Base-by-base conservation (phyloP, 2,888 invertebrate species). In the Phlogophora meticulosa region DNA sequence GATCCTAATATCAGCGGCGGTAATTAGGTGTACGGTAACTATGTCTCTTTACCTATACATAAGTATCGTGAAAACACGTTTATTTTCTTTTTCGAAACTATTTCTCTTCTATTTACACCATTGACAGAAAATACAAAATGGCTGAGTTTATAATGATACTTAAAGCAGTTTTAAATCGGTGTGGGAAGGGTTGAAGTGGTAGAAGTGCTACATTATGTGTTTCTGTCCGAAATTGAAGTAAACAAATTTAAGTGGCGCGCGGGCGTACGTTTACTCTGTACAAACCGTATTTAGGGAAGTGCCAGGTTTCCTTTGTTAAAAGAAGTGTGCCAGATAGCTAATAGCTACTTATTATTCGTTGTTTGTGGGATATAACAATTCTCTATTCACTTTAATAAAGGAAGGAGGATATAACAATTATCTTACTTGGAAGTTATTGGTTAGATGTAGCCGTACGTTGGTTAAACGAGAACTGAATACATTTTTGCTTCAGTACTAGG, bases 151-250 rank as follows among this genome's bases (percentile, higher is more conserved):
- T 57, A 15, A 20, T 34, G 32, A 17, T 36, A 45, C 34, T 20
- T 10, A n/a, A 17, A 64, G 32, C 60, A 48, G 36, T 49, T 58
- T 45, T 34, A 65, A 61, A 64, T 61, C 45, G 70, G 22, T 53
- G 45, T 61, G 57, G 28, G 20, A 46, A 48, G n/a, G 17, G 63
- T 52, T n/a, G 28, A 46, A 38, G 13, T 7, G 17, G 24, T 36
- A 36, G 5, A 65, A 43, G 13, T 45, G 45, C 36, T 20, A 43
- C 24, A 60, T 72, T 45, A 38, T 45, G 60, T 67, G 66, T 67
- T 60, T 72, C 66, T 60, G 46, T 46, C 45, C 38, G 58, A 76
- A 72, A 76, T 76, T 72, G 45, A 58, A 52, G 60, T 65, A 64
- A 72, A 77, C 64, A 60, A 45, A 76, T 56, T 51, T 45, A 15